These are phyloP conservation scores for Drosophila pectinifera DNA, from an alignment of 1,140 invertebrate species.

Conservation along the genomic window DNA sequence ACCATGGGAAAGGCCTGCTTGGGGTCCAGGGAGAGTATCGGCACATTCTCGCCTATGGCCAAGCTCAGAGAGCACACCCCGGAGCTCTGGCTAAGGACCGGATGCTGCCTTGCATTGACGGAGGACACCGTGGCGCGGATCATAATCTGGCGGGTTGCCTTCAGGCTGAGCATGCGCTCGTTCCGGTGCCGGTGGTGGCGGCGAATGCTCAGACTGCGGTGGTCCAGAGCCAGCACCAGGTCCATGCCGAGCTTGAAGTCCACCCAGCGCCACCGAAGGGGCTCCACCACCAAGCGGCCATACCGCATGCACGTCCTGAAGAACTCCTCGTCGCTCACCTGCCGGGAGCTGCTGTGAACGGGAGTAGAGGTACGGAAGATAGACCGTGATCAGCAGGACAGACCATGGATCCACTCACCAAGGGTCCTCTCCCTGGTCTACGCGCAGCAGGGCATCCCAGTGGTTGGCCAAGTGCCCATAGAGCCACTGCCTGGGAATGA, in stretches of 20 bases:
- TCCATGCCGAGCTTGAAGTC: conserved; percentile 92
- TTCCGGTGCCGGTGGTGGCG: conserved; percentile 88
- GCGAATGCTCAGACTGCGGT: conserved; percentile 87
- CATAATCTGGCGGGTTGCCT: conserved; percentile 87
- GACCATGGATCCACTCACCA: too few relatives aligned
- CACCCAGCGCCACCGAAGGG: conserved; percentile 91
- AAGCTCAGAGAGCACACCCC: conserved; percentile 87
- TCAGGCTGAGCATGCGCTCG: conserved; percentile 87
- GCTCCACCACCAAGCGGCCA: conserved; percentile 87
- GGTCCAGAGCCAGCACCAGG: conserved; percentile 88
- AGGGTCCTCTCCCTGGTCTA: conserved; percentile 89
- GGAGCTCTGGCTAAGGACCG: conserved; percentile 87
- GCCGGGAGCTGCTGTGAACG: conserved; percentile 84
- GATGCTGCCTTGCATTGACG: conserved; percentile 88
- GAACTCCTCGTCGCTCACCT: conserved; percentile 87
- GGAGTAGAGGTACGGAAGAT: neutral
- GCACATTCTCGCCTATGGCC: conserved; percentile 88
- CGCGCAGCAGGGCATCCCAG: conserved; percentile 89
- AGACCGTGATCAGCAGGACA: too few relatives aligned
- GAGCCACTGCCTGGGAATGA: conserved; percentile 90
- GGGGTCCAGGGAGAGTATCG: conserved; percentile 87
- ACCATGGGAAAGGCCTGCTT: conserved; percentile 88
- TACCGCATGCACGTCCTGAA: conserved; percentile 87
- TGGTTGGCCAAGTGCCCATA: conserved; percentile 88
- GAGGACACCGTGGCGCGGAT: conserved; percentile 88